These are phyloP conservation scores for Morus bassanus DNA, from an alignment of 2,797 vertebrate species.

Conservation along the genomic window DNA sequence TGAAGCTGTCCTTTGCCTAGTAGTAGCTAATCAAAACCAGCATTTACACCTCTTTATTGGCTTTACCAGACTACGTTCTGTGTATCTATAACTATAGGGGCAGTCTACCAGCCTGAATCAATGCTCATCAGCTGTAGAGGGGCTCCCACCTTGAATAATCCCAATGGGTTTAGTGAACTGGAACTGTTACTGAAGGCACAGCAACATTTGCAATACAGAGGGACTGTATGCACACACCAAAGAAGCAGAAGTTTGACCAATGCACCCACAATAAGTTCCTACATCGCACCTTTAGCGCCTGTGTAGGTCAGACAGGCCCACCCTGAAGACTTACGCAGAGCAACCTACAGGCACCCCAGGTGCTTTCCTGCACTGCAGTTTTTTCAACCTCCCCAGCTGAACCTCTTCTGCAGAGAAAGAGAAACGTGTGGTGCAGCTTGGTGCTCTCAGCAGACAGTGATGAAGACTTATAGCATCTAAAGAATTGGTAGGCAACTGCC, in stretches of 20 bases:
- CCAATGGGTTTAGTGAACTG: neutral
- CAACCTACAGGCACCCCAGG: neutral
- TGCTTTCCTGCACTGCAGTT: neutral
- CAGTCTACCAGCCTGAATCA: neutral
- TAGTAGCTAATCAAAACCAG: neutral
- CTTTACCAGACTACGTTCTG: neutral
- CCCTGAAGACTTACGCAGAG: neutral
- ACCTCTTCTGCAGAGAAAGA: neutral
- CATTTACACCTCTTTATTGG: neutral
- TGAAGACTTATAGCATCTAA: neutral
- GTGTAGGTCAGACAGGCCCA: neutral
- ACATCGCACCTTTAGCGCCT: fast-evolving
- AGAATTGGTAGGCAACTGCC: neutral
- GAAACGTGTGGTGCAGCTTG: fast-evolving
- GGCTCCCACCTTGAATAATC: neutral
- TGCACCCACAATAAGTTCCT: neutral
- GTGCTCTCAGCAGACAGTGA: neutral
- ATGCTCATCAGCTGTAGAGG: neutral
- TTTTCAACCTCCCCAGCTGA: neutral
- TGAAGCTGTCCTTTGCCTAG: neutral
- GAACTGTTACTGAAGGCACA: neutral
- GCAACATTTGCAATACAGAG: fast-evolving
- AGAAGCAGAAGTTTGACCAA: neutral
- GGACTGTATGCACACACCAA: fast-evolving
- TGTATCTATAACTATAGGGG: neutral